phyloP scores from a whole-genome alignment of 2,113 vertebrate genomes.

The Upupa epops region DNA sequence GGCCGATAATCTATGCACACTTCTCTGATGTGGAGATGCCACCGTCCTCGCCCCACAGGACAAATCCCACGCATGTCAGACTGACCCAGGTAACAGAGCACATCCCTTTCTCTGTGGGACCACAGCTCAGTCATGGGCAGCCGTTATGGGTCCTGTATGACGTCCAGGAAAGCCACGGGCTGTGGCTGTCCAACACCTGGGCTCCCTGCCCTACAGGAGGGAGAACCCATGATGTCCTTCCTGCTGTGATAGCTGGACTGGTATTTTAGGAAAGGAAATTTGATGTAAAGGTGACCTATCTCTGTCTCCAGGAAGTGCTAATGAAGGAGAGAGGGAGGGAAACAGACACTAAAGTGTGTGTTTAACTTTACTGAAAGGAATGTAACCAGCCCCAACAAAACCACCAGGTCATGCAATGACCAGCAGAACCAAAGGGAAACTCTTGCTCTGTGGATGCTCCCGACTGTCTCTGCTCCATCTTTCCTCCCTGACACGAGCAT shows the following conservation, averaged over 20 bases:
- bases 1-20: not conserved
- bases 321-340: not conserved
- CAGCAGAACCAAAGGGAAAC: not conserved
- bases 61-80: rapidly evolving
- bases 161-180: not conserved
- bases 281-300: not conserved
- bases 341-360: not conserved
- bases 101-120: not conserved
- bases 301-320: not conserved
- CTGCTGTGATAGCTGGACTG: rapidly evolving
- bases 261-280: not conserved
- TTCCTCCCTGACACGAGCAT: not conserved
- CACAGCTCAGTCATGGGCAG: not conserved
- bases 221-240: not conserved
- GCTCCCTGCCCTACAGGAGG: not conserved
- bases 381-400: not conserved
- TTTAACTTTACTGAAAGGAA: not conserved
- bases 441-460: not conserved
- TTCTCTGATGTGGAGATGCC: not conserved
- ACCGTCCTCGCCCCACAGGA: rapidly evolving
- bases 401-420: not conserved
- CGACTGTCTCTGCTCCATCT: not conserved
- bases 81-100: not conserved
- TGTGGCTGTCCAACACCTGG: not conserved
- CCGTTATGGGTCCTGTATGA: rapidly evolving